Evolutionary conservation across 2,113 vertebrate species (phyloP).

Genomic region (Bubo blakistoni): DNA sequence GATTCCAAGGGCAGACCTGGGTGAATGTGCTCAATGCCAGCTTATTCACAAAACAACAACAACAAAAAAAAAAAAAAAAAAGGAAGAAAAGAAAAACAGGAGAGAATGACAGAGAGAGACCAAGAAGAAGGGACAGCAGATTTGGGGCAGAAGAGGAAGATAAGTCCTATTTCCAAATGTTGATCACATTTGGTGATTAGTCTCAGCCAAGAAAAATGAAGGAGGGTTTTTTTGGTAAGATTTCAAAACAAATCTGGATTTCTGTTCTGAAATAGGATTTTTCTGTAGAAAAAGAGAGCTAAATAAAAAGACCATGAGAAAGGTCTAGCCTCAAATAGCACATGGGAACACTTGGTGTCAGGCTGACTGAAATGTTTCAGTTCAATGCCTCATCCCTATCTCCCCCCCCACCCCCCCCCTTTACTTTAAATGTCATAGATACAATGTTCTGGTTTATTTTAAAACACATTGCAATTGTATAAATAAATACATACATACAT

Average conservation of each 20-base stretch:
- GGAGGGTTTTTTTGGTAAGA: background rate
- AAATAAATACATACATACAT: background rate
- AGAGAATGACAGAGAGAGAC: background rate
- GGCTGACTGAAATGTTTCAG: background rate
- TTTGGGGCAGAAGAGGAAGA: background rate
- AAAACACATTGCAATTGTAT: background rate
- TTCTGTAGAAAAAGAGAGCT: background rate
- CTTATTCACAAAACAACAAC: background rate
- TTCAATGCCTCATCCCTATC: background rate
- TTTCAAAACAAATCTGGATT: constrained; percentile 11
- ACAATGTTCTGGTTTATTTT: background rate
- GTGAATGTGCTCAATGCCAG: background rate
- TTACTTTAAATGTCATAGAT: background rate
- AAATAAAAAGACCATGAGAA: background rate
- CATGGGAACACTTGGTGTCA: background rate
- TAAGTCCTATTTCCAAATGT: background rate
- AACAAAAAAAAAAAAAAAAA: fast-evolving
- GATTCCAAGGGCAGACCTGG: background rate
- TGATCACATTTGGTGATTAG: constrained; percentile 23
- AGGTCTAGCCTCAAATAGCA: background rate
- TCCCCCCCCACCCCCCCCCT: background rate
- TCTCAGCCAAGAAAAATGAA: constrained; percentile 5
- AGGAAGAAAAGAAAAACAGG: background rate
- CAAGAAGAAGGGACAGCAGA: background rate
- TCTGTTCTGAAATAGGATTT: background rate